Evolutionary conservation across 2,888 invertebrate species (phyloP), one percentile per base, ranked within the genome.

Genomic region (Meandrusa payeni): DNA sequence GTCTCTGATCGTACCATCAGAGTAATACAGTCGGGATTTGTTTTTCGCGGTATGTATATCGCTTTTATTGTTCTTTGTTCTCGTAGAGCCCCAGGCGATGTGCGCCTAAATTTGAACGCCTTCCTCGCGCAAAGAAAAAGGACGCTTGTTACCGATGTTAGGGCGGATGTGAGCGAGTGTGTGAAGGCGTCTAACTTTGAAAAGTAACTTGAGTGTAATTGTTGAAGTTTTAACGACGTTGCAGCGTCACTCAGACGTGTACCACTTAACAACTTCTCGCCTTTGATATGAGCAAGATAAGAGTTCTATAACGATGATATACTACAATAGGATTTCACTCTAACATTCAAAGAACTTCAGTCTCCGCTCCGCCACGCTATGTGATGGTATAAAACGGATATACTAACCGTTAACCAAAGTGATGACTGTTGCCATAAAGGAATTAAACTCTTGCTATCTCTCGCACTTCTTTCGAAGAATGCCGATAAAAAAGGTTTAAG

Each of bases 141-240:
- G 33, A 44, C 33, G 33, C 39, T 39, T 39, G 38, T 44, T 44
- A 44, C 44, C 12, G 15, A 44, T 39, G 44, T 44, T 44, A 23
- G 32, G 22, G 33, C 22, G 39, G 27, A 32, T 33, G 38, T 22
- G 27, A 33, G 39, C 39, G 20, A 39, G 44, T 39, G 9, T 28
- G 23, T 13, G 26, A 27, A 22, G 33, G 39, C 38, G 33, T 39
- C 39, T 44, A 44, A 39, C 33, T 43, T 43, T 39, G 51, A 50
- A 50, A 50, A 47, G 49, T 48, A 51, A 54, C 51, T 50, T 50
- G 47, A 47, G 44, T 39, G 50, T 57, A 63, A 63, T 59, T 60
- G 63, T 50, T 46, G 47, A 61, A 61, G 59, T 61, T 61, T 61
- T 55, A 62, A 61, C 50, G 55, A 61, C 31, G 41, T 33, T 39